Percentiles rank a stretch among this genome's conserved stretches.
Evolutionary conservation across 1,140 invertebrate genomes (phyloP).

Genomic region (Lasaia peninsularis): DNA sequence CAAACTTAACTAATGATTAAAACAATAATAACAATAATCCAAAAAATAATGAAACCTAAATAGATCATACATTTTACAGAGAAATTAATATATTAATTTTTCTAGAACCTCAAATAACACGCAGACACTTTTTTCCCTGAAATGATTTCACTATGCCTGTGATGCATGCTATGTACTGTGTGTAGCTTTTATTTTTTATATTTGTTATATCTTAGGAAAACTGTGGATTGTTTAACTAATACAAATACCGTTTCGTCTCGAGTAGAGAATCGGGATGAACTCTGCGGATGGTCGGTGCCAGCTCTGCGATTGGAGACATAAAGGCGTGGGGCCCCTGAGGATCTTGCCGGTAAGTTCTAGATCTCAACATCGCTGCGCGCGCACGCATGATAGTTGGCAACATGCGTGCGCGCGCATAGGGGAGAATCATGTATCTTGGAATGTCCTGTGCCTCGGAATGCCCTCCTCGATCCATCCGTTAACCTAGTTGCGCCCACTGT

Average conservation of each 20-base stretch:
- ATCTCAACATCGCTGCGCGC: slow-evolving; percentile 77
- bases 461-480: slow-evolving; percentile 75
- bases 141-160: neutral
- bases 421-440: slow-evolving; percentile 79
- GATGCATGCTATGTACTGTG: neutral
- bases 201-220: neutral
- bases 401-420: slow-evolving; percentile 72
- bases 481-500: slow-evolving; percentile 63
- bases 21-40: too few relatives aligned
- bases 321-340: slow-evolving; percentile 25
- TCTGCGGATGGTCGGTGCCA: slow-evolving; percentile 20
- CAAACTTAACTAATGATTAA: too few relatives aligned
- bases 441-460: slow-evolving; percentile 79
- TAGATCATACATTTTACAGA: too few relatives aligned
- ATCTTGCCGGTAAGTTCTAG: slow-evolving; percentile 71
- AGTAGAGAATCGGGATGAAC: slow-evolving; percentile 48
- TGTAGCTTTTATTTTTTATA: neutral
- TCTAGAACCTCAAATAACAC: too few relatives aligned
- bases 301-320: slow-evolving; percentile 24
- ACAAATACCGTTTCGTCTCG: slow-evolving; percentile 38
- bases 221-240: neutral
- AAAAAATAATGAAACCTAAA: too few relatives aligned
- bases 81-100: too few relatives aligned
- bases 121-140: neutral
- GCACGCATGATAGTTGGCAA: slow-evolving; percentile 43